Conservation (phyloP, 2,888 invertebrate species). For the Nasonia oneida region DNA sequence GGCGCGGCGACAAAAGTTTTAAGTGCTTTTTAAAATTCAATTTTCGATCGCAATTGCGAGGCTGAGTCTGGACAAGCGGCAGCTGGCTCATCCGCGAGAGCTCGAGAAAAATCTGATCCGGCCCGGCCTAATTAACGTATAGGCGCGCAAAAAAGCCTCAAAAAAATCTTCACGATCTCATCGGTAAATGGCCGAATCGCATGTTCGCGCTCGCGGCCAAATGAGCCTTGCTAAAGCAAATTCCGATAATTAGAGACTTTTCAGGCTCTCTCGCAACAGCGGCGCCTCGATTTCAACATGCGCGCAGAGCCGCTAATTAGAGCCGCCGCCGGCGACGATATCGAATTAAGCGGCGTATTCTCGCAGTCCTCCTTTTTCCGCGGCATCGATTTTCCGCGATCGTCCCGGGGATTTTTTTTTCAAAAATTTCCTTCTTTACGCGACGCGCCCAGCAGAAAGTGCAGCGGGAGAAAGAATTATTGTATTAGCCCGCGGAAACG, state of each 20-base stretch:
- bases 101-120: too few species aligned
- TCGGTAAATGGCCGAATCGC: slow-evolving; percentile 36
- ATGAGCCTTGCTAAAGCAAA: slow-evolving; percentile 45
- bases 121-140: too few species aligned
- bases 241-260: slow-evolving; percentile 45
- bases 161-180: slow-evolving; percentile 20
- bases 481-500: slow-evolving; percentile 47
- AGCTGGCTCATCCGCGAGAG: background rate
- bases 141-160: too few species aligned
- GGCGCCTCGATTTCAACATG: slow-evolving; percentile 19
- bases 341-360: background rate
- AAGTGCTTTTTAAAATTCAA: slow-evolving; percentile 42
- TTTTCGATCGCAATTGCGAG: slow-evolving; percentile 11
- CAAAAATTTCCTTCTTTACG: slow-evolving; percentile 40
- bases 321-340: background rate
- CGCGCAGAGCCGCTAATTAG: slow-evolving; percentile 26
- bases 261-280: slow-evolving; percentile 11
- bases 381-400: background rate
- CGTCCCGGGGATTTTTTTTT: background rate
- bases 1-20: slow-evolving; percentile 19
- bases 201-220: slow-evolving; percentile 9
- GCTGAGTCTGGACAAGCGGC: background rate
- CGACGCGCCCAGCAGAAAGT: background rate
- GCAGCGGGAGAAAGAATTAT: slow-evolving; percentile 45
- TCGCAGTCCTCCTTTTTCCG: background rate